These are phyloP conservation scores for Saccostrea glomerata DNA, from an alignment of 1,140 invertebrate species.

Conservation along the genomic window DNA sequence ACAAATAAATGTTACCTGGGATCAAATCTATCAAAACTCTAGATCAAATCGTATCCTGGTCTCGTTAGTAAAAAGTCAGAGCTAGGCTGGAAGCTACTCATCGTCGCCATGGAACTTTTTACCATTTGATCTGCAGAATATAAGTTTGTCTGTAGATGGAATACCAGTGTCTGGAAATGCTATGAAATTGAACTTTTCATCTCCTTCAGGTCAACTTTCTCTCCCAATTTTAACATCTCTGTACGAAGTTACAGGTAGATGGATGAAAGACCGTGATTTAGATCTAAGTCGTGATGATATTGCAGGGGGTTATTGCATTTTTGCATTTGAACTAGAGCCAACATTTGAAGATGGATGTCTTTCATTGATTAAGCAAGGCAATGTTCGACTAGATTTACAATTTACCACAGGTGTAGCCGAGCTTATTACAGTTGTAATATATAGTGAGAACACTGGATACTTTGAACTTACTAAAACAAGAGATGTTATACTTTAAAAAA, in stretches of 20 bases:
- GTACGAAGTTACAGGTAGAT: background rate
- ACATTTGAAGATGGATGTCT: conserved; percentile 13
- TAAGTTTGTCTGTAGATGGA: background rate
- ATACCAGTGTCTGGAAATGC: background rate
- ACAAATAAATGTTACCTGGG: conserved; percentile 39
- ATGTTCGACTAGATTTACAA: conserved; percentile 16
- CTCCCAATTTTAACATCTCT: background rate
- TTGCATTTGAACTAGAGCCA: conserved; percentile 37
- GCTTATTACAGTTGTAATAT: too few relatives aligned
- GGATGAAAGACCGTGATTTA: background rate
- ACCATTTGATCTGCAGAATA: background rate
- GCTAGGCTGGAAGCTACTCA: background rate
- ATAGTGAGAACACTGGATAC: background rate
- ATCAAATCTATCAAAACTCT: conserved; percentile 47
- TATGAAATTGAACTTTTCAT: too few relatives aligned
- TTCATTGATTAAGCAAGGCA: conserved; percentile 46
- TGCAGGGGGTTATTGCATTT: conserved; percentile 24
- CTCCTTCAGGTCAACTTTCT: background rate
- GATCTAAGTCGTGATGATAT: background rate
- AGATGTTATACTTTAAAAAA: conserved; percentile 41
- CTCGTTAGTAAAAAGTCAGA: background rate
- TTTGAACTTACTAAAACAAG: conserved; percentile 41
- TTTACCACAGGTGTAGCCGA: background rate
- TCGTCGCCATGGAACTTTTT: background rate
- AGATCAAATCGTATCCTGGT: conserved; percentile 49